Evolutionary conservation across 1,140 invertebrate genomes (phyloP).

Genomic region (Heliconius eleuchia): DNA sequence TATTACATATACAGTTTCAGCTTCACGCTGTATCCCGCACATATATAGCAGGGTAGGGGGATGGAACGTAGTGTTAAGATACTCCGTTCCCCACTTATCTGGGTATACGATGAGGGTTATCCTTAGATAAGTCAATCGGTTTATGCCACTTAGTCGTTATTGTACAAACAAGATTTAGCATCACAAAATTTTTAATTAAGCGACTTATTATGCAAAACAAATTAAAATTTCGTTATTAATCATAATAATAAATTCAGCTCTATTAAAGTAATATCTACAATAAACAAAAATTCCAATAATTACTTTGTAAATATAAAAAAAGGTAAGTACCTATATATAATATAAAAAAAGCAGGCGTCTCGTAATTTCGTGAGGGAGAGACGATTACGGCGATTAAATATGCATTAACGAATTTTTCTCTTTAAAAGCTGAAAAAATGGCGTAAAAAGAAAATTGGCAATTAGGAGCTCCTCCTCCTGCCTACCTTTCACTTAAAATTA

Average conservation of each 20-base stretch:
- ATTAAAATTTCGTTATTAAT: constrained; percentile 24
- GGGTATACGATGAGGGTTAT: not conserved
- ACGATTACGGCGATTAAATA: constrained; percentile 79
- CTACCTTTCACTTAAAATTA: constrained; percentile 68
- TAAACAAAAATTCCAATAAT: constrained; percentile 43
- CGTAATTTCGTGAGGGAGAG: constrained; percentile 71
- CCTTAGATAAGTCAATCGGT: not conserved
- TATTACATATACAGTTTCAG: too few relatives aligned
- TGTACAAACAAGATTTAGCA: not conserved
- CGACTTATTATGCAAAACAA: not conserved
- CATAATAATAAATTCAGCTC: constrained; percentile 28
- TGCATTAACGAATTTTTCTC: constrained; percentile 81
- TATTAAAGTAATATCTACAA: constrained; percentile 32
- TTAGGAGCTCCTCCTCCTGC: constrained; percentile 60
- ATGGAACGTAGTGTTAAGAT: too few relatives aligned
- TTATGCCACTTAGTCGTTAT: not conserved
- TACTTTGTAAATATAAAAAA: constrained; percentile 53
- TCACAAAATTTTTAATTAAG: not conserved
- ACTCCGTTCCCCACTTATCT: too few relatives aligned
- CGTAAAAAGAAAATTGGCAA: constrained; percentile 79
- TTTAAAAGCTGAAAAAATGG: constrained; percentile 78
- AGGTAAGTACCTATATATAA: not conserved
- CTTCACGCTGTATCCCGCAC: too few relatives aligned
- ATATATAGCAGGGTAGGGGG: too few relatives aligned
- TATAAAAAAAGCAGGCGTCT: constrained; percentile 50